These are phyloP conservation scores for Lingula anatina DNA, from an alignment of 2,888 invertebrate species.

Conservation along the genomic window DNA sequence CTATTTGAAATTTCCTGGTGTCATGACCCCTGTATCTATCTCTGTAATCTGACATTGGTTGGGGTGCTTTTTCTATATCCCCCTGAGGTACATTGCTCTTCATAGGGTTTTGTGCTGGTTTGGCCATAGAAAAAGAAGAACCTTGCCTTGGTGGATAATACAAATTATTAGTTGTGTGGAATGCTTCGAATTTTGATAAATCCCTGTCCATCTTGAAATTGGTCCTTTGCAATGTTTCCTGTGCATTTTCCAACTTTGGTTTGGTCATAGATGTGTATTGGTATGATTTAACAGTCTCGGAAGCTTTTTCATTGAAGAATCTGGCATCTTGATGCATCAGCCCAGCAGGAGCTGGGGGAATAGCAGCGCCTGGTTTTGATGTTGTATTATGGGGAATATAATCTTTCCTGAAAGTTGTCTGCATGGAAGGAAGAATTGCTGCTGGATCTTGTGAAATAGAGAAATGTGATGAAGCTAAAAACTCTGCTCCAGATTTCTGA, in stretches of 20 bases:
- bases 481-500: constrained; percentile 22
- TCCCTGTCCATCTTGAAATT: constrained; percentile 47
- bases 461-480: constrained; percentile 35
- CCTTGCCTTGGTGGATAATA: constrained; percentile 34
- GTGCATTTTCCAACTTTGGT: constrained; percentile 22
- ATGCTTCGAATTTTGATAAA: constrained; percentile 30
- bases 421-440: constrained; percentile 20
- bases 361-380: constrained; percentile 20
- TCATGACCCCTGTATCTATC: constrained; percentile 35
- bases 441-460: constrained; percentile 32
- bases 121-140: constrained; percentile 10
- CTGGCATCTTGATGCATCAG: constrained; percentile 38
- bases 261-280: constrained; percentile 25
- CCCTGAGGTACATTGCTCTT: constrained; percentile 36
- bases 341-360: constrained; percentile 34
- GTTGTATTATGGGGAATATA: constrained; percentile 27
- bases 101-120: constrained; percentile 12
- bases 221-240: constrained; percentile 28
- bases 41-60: constrained; percentile 38
- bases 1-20: constrained; percentile 20
- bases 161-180: constrained; percentile 33
- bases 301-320: constrained; percentile 31
- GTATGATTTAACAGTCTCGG: constrained; percentile 34
- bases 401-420: constrained; percentile 38
- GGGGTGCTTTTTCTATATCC: constrained; percentile 31